Base-by-base conservation (phyloP, 1,140 invertebrate species). In the Drosophila guanche region DNA sequence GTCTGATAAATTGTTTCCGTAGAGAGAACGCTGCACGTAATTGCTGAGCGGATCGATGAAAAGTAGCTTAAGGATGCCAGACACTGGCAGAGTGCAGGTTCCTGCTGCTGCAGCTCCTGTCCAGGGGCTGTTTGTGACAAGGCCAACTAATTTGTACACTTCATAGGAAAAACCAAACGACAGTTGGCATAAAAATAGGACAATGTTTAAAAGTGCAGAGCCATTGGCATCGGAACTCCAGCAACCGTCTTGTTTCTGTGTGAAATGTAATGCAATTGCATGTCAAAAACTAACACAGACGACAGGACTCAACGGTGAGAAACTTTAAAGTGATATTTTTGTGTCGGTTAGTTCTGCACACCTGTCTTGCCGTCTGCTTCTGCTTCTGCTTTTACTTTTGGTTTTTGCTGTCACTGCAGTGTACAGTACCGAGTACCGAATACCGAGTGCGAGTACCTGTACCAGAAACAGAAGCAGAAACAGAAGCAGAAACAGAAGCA, bases 271-370 rank as follows among this genome's bases (percentile, higher is more conserved):
- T 86, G 81, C 81, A 86, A 88, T 86, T 86, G 81, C 81, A 75
- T 86, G 81, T 86, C 83, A 86, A 75, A 84, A 86, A 86, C 81
- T 74, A 86, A 81, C 81, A 85, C 61, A 86, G 77, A 65, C 81
- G 81, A 86, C 77, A 81, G 76, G 52, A 65, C 59, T 72, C 57
- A 62, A 43, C 29, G 53, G 27, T 55, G 45, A 53, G 23, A 75
- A 86, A 86, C 83, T 86, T 86, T 88, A 86, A 86, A 88, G 83
- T 88, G 81, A 86, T 86, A 88, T 86, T 86, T 88, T 86, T 88
- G 83, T 88, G 77, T 77, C 73, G 73, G 81, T 81, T 85, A 57
- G 69, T 67, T 61, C 47, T 70, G 78, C 59, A 76, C 77, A 86
- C 83, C 81, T 86, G 83, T 73, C 77, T 41, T 69, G 63, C 56